These are phyloP conservation scores for Neoniphon sammara DNA, from an alignment of 2,797 vertebrate species.

Conservation along the genomic window DNA sequence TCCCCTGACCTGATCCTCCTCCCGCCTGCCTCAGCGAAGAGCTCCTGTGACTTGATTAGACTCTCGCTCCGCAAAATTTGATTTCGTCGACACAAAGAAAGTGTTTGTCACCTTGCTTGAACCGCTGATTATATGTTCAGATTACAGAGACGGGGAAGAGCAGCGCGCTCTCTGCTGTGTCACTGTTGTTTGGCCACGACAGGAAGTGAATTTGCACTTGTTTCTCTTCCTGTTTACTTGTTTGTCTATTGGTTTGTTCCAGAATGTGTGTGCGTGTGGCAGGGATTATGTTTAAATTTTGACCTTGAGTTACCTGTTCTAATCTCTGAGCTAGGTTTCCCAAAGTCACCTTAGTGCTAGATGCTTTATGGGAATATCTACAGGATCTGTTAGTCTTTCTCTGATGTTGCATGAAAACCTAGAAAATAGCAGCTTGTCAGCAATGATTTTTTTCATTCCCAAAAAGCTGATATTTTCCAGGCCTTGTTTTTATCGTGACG, in stretches of 20 bases:
- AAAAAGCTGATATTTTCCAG: too few relatives aligned
- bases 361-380: too few relatives aligned
- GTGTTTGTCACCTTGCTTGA: constrained; percentile 50
- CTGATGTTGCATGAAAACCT: too few relatives aligned
- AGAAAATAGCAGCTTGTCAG: too few relatives aligned
- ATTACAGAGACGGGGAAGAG: constrained; percentile 13
- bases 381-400: too few relatives aligned
- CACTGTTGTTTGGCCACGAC: constrained; percentile 5
- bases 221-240: constrained; percentile 8
- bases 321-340: too few relatives aligned
- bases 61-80: constrained; percentile 52
- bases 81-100: constrained; percentile 58
- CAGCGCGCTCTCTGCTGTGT: constrained; percentile 12
- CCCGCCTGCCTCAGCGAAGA: constrained; percentile 31
- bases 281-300: too few relatives aligned
- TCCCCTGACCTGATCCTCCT: constrained; percentile 12
- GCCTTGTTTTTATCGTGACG: too few relatives aligned
- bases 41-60: constrained; percentile 57
- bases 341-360: too few relatives aligned
- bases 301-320: too few relatives aligned
- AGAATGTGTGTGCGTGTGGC: not conserved
- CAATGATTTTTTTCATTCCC: too few relatives aligned
- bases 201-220: constrained; percentile 4
- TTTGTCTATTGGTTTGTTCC: not conserved
- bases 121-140: constrained; percentile 34